Conservation (phyloP, 2,888 invertebrate genomes). For the Trissonchulus latispiculum region DNA sequence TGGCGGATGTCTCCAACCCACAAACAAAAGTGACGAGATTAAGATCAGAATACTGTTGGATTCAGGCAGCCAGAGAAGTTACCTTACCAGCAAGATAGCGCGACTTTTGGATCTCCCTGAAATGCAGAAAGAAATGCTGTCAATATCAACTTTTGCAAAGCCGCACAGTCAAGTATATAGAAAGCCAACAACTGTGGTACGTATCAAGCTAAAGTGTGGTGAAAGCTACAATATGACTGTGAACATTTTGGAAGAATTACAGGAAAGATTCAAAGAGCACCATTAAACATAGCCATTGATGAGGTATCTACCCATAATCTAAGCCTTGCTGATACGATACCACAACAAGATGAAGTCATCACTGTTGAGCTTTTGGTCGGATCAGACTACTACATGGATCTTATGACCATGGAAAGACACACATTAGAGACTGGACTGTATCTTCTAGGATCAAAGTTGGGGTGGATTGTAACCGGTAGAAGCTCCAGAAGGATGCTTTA, state of each 20-base stretch:
- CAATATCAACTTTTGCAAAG: neutral
- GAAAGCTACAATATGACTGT: neutral
- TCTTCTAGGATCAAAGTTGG: neutral
- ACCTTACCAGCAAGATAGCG: neutral
- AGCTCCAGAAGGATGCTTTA: no score
- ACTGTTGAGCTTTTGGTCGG: neutral
- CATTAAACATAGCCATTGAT: neutral
- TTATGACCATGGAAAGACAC: neutral
- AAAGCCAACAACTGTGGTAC: neutral
- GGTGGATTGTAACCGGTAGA: neutral
- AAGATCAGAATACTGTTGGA: neutral
- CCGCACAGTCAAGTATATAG: no score
- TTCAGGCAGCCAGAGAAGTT: neutral
- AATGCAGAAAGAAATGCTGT: neutral
- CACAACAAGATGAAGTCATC: neutral
- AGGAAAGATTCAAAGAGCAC: neutral
- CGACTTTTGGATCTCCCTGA: neutral
- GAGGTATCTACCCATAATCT: neutral
- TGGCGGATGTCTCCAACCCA: neutral
- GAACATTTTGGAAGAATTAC: neutral
- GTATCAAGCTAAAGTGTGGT: neutral
- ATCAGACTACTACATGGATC: neutral
- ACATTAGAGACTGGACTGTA: neutral
- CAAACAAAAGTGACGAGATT: neutral
- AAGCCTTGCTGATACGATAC: neutral